Evolutionary conservation across 1,140 invertebrate genomes (phyloP).

Genomic region (Druon quercuslanigerum): DNA sequence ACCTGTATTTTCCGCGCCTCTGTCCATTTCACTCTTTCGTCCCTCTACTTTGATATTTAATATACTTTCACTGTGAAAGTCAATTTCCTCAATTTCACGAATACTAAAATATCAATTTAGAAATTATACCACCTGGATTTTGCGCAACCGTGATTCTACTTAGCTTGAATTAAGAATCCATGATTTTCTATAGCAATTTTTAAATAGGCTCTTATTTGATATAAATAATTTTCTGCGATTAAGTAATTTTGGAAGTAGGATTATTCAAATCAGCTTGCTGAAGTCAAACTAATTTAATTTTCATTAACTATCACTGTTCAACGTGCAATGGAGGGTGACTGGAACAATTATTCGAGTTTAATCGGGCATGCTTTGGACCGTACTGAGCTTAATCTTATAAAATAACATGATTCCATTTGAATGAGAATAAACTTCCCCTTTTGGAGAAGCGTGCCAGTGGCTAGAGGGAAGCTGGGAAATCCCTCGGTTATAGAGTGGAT

Average conservation of each 20-base stretch:
- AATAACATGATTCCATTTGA: constrained; percentile 56
- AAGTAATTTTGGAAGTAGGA: not conserved
- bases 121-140: no score
- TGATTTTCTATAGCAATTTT: no score
- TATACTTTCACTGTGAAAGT: not conserved
- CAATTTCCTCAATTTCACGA: not conserved
- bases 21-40: constrained; percentile 40
- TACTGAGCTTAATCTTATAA: constrained; percentile 49
- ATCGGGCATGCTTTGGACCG: constrained; percentile 37
- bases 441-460: constrained; percentile 54
- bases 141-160: no score
- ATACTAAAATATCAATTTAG: not conserved
- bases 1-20: constrained; percentile 29
- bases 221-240: no score
- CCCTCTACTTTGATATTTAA: not conserved
- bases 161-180: no score
- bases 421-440: constrained; percentile 48
- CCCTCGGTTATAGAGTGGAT: constrained; percentile 42
- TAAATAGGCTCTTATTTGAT: no score
- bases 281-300: constrained; percentile 5
- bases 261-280: not conserved
- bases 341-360: constrained; percentile 33
- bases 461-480: constrained; percentile 42
- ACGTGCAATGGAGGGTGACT: constrained; percentile 18
- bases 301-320: constrained; percentile 19